Evolutionary conservation across 2,113 vertebrate species (phyloP).

Genomic region (Zosterops japonicus): DNA sequence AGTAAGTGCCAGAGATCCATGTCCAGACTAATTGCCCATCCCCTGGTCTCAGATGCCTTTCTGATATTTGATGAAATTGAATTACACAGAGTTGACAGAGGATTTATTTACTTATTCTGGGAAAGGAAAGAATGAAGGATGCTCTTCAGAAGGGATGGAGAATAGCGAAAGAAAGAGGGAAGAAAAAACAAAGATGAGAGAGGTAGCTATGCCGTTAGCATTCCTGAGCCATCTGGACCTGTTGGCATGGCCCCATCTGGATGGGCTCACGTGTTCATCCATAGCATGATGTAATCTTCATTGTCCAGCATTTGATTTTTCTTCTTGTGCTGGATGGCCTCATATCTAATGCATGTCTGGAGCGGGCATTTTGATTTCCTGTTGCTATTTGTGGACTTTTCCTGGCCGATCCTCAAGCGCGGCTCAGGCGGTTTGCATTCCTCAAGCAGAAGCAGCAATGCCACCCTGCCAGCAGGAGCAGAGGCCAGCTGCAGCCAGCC

Average conservation of each 20-base stretch:
- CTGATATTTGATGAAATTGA: background rate
- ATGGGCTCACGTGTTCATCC: constrained; percentile 50
- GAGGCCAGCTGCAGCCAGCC: background rate
- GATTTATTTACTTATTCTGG: constrained; percentile 37
- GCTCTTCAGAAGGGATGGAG: background rate
- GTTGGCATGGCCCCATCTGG: constrained; percentile 77
- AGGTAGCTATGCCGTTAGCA: constrained; percentile 74
- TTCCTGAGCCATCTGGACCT: constrained; percentile 77
- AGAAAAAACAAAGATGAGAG: constrained; percentile 55
- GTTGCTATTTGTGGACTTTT: constrained; percentile 64
- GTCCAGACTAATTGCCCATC: background rate
- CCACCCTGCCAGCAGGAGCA: background rate
- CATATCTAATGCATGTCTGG: constrained; percentile 41
- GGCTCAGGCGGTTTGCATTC: constrained; percentile 27
- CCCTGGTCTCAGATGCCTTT: background rate
- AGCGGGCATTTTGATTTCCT: constrained; percentile 56
- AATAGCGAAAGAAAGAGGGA: constrained; percentile 32
- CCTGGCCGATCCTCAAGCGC: constrained; percentile 18
- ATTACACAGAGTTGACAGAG: background rate
- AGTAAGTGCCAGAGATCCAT: background rate
- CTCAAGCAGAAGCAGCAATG: constrained; percentile 23
- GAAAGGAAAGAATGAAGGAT: constrained; percentile 6
- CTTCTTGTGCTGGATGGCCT: constrained; percentile 39
- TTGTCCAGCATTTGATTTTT: constrained; percentile 23
- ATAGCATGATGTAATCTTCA: constrained; percentile 74